Percentiles rank a stretch among this genome's conserved stretches.
These are phyloP conservation scores for Apaloderma vittatum DNA, from an alignment of 2,113 vertebrate species.

Conservation along the genomic window DNA sequence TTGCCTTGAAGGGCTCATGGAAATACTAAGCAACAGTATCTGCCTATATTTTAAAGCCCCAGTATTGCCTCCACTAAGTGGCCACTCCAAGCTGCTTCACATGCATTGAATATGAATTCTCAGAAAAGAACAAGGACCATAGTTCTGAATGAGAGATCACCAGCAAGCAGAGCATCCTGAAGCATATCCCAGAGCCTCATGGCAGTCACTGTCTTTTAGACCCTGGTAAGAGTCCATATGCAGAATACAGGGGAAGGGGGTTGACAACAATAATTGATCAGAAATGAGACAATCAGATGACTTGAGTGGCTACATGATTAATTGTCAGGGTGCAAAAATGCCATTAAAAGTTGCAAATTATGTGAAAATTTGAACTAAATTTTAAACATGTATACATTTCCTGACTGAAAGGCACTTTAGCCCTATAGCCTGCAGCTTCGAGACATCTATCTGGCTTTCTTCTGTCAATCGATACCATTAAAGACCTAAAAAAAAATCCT, in stretches of 20 bases:
- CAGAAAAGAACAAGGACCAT: background rate
- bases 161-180: background rate
- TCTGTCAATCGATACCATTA: slow-evolving; percentile 79
- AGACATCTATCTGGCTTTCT: slow-evolving; percentile 70
- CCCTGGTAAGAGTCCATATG: background rate
- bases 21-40: background rate
- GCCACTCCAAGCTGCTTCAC: background rate
- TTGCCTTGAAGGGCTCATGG: background rate
- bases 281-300: slow-evolving; percentile 43
- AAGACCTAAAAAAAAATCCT: slow-evolving; percentile 63
- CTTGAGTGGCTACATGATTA: background rate
- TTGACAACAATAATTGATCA: slow-evolving; percentile 56
- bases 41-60: background rate
- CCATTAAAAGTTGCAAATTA: slow-evolving; percentile 72
- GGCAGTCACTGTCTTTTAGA: background rate
- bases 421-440: slow-evolving; percentile 19
- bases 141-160: background rate
- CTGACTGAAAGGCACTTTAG: slow-evolving; percentile 65
- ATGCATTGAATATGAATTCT: background rate
- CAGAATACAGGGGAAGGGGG: background rate
- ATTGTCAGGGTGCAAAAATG: slow-evolving; percentile 46
- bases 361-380: slow-evolving; percentile 72
- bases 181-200: background rate
- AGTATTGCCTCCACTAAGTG: background rate
- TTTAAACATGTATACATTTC: slow-evolving; percentile 72